Conservation (phyloP, 2,113 vertebrate genomes). For the Notothenia rossii region DNA sequence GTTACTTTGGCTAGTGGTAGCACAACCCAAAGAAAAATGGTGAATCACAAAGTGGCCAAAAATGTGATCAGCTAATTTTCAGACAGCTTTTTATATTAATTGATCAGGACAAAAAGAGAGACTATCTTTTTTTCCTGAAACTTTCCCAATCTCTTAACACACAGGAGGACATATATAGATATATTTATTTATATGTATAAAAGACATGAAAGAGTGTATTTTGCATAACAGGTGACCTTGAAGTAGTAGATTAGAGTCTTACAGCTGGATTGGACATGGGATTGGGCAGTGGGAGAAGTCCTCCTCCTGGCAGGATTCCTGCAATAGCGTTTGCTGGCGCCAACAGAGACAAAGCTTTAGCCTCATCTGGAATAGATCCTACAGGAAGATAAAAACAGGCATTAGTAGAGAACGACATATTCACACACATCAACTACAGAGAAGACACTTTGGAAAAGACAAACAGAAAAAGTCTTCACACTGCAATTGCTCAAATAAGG, state of each 20-base stretch:
- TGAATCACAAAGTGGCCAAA: too few species aligned
- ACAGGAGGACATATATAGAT: too few species aligned
- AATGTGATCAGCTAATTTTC: too few species aligned
- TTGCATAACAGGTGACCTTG: too few species aligned
- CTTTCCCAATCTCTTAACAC: too few species aligned
- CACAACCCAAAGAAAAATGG: too few species aligned
- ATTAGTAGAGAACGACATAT: conserved; percentile 80
- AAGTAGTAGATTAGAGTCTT: conserved; percentile 34
- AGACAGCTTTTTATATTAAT: too few species aligned
- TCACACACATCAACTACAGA: conserved; percentile 81
- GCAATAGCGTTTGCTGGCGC: conserved; percentile 98
- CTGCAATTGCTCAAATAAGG: conserved; percentile 69
- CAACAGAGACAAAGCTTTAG: conserved; percentile 98
- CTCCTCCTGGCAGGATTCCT: conserved; percentile 96
- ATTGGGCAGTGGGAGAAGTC: conserved; percentile 97
- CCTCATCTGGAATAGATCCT: conserved; percentile 99
- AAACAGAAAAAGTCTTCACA: conserved; percentile 64
- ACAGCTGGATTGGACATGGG: conserved; percentile 90
- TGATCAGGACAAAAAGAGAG: too few species aligned
- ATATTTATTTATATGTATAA: too few species aligned
- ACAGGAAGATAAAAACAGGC: conserved; percentile 85
- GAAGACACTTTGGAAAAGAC: conserved; percentile 64
- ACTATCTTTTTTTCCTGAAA: too few species aligned
- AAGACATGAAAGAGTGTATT: too few species aligned
- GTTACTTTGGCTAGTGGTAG: too few species aligned